phyloP scores from a whole-genome alignment of 2,888 invertebrate species.

The Acanthococcus lagerstroemiae region DNA sequence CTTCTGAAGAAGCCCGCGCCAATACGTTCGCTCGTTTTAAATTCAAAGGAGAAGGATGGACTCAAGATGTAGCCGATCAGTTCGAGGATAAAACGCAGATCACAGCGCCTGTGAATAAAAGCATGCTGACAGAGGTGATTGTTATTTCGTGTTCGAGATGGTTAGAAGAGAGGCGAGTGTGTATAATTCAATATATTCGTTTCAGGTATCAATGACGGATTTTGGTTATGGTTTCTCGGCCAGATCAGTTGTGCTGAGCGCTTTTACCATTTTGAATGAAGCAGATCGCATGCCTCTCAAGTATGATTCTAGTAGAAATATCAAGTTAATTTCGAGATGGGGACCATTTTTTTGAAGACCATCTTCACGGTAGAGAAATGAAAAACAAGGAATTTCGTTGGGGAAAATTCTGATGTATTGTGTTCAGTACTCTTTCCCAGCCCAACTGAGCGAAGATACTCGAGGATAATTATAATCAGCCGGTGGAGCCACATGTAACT shows the following conservation, averaged over 20 bases:
- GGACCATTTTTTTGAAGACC: no score
- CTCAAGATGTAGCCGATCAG: slow-evolving; percentile 48
- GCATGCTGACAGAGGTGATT: slow-evolving; percentile 55
- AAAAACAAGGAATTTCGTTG: no score
- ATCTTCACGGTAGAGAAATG: no score
- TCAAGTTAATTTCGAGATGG: no score
- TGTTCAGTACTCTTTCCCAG: no score
- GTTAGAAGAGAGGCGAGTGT: no score
- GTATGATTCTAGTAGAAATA: slow-evolving; percentile 51
- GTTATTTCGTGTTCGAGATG: no score
- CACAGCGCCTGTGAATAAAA: slow-evolving; percentile 52
- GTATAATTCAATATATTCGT: slow-evolving; percentile 9
- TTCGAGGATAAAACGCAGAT: slow-evolving; percentile 45
- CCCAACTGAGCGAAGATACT: no score
- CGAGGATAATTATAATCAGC: no score
- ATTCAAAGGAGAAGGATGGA: slow-evolving; percentile 72
- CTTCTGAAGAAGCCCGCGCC: slow-evolving; percentile 51
- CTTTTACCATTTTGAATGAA: slow-evolving; percentile 64
- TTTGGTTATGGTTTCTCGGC: slow-evolving; percentile 79
- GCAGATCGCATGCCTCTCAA: slow-evolving; percentile 59
- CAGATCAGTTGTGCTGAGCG: slow-evolving; percentile 59
- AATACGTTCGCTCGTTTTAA: slow-evolving; percentile 55
- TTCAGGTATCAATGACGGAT: slow-evolving; percentile 52
- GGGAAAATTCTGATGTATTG: no score
- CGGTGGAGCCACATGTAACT: no score